A percentile compares a stretch with the other conserved stretches of the same genome.
phyloP scores from a whole-genome alignment of 2,113 vertebrate species.

The Apodemus sylvaticus region DNA sequence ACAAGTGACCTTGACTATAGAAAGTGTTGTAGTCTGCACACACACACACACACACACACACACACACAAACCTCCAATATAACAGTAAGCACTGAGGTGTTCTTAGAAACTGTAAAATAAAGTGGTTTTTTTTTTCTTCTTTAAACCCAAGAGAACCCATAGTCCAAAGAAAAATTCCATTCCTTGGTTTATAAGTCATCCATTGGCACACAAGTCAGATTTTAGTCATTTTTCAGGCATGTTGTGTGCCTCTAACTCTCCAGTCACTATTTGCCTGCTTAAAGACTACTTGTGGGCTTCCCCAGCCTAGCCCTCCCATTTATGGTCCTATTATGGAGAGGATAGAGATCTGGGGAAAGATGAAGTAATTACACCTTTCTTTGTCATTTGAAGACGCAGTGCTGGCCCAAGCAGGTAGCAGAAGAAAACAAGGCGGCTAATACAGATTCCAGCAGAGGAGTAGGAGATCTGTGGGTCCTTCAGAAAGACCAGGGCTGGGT shows the following conservation, averaged over 20 bases:
- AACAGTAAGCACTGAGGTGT: slow-evolving; percentile 37
- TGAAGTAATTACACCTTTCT: neutral
- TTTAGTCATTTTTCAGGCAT: slow-evolving; percentile 60
- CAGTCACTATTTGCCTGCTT: slow-evolving; percentile 32
- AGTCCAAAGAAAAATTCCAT: slow-evolving; percentile 49
- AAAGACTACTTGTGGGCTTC: slow-evolving; percentile 10
- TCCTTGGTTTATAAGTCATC: slow-evolving; percentile 71
- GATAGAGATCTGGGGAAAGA: neutral
- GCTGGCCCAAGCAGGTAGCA: neutral
- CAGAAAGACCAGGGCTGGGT: neutral
- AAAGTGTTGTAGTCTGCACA: slow-evolving; percentile 28
- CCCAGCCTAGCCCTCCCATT: neutral
- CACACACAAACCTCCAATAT: no score
- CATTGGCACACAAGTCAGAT: slow-evolving; percentile 67
- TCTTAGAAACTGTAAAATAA: slow-evolving; percentile 63
- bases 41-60: no score
- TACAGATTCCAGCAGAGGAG: neutral
- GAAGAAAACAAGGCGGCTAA: neutral
- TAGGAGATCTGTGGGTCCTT: neutral
- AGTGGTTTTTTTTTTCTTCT: neutral
- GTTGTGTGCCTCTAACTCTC: slow-evolving; percentile 28
- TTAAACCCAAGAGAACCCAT: slow-evolving; percentile 23
- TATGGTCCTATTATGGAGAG: slow-evolving; percentile 10
- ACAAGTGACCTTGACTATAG: slow-evolving; percentile 41
- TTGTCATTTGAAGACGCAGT: neutral